Evolutionary conservation across 2,113 vertebrate species (phyloP).

Genomic region (Oryzias curvinotus): DNA sequence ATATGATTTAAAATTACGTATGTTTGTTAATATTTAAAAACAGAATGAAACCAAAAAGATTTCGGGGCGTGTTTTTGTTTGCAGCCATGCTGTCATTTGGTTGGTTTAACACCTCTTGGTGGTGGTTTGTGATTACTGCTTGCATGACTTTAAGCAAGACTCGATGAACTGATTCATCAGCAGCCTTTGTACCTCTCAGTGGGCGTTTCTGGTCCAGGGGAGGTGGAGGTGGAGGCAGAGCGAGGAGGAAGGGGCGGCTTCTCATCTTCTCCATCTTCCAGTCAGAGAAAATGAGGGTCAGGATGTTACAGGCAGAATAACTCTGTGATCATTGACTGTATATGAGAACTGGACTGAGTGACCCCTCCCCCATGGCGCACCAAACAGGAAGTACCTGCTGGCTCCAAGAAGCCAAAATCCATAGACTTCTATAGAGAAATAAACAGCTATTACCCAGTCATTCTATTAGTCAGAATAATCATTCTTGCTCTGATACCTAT

Average conservation of each 20-base stretch:
- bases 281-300: slow-evolving; percentile 13
- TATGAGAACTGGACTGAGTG: too few relatives aligned
- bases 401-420: too few relatives aligned
- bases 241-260: slow-evolving; percentile 92
- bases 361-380: too few relatives aligned
- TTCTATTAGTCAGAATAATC: too few relatives aligned
- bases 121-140: neutral
- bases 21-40: too few relatives aligned
- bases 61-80: neutral
- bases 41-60: neutral
- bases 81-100: neutral
- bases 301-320: neutral
- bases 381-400: too few relatives aligned
- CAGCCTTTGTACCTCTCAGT: slow-evolving; percentile 82
- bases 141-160: neutral
- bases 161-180: neutral
- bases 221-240: slow-evolving; percentile 84
- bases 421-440: too few relatives aligned
- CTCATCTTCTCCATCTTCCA: slow-evolving; percentile 92
- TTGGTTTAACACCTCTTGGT: neutral
- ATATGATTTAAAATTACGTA: too few relatives aligned
- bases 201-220: slow-evolving; percentile 74
- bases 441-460: too few relatives aligned
- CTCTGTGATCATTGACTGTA: too few relatives aligned
- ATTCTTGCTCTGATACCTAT: too few relatives aligned